A percentile compares a stretch with the other conserved stretches of the same genome.
Conservation (phyloP, 1,140 invertebrate species). For the Scaptomyza graminum region DNA sequence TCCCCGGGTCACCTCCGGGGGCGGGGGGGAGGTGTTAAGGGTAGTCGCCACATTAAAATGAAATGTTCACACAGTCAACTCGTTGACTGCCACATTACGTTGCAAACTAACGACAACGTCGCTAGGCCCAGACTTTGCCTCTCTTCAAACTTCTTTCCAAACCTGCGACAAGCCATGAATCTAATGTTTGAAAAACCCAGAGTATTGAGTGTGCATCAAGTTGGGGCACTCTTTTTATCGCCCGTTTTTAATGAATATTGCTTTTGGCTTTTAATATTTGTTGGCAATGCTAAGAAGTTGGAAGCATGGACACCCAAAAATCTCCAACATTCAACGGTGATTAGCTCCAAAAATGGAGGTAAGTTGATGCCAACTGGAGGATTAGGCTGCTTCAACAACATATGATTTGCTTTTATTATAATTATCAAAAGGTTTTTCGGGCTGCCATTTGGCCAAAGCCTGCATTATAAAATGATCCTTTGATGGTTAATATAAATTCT, state of each 20-base stretch:
- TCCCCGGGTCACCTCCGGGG: slow-evolving; percentile 8
- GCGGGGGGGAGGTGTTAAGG: too few relatives aligned
- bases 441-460: background rate
- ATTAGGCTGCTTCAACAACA: slow-evolving; percentile 22
- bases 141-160: slow-evolving; percentile 6
- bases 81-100: slow-evolving; percentile 43
- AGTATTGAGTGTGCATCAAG: slow-evolving; percentile 27
- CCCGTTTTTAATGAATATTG: slow-evolving; percentile 75
- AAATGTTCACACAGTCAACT: slow-evolving; percentile 71
- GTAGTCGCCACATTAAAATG: slow-evolving; percentile 69
- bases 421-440: background rate
- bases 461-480: background rate
- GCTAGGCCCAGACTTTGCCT: slow-evolving; percentile 47
- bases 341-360: slow-evolving; percentile 26
- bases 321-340: slow-evolving; percentile 22
- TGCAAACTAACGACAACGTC: slow-evolving; percentile 58
- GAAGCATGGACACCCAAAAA: slow-evolving; percentile 5
- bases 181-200: slow-evolving; percentile 35
- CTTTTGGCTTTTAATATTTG: slow-evolving; percentile 74
- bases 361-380: slow-evolving; percentile 20
- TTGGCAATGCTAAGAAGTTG: slow-evolving; percentile 28
- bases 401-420: slow-evolving; percentile 24
- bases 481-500: background rate
- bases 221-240: slow-evolving; percentile 64
- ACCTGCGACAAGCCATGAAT: slow-evolving; percentile 64